phyloP scores from a whole-genome alignment of 1,140 invertebrate genomes.

The Bombus confusus region DNA sequence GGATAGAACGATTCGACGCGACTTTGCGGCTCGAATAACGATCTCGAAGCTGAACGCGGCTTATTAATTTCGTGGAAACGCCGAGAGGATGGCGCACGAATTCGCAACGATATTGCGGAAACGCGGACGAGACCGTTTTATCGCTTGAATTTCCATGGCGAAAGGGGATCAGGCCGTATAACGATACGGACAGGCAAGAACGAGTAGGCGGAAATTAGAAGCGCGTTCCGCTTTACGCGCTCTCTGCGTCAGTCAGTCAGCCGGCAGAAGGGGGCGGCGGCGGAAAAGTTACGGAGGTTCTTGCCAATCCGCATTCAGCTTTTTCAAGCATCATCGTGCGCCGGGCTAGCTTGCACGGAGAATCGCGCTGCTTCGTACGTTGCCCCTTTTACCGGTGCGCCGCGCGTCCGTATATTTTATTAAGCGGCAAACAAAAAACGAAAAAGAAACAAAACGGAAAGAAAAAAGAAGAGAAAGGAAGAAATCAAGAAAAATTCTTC shows the following conservation, averaged over 20 bases:
- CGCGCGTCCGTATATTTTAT: conserved; percentile 30
- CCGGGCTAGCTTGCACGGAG: no score
- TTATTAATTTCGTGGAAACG: conserved; percentile 14
- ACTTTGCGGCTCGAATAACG: not conserved
- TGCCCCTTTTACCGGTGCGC: not conserved
- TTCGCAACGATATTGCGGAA: not conserved
- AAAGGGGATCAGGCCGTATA: conserved; percentile 10
- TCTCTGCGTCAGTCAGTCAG: not conserved
- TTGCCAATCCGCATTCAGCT: conserved; percentile 29
- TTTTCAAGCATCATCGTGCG: conserved; percentile 30
- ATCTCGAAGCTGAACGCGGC: not conserved
- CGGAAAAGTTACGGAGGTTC: conserved; percentile 8
- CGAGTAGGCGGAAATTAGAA: conserved; percentile 35
- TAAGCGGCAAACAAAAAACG: not conserved
- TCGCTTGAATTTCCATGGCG: not conserved
- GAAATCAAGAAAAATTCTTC: not conserved
- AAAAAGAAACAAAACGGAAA: not conserved
- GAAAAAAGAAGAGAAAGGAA: no score
- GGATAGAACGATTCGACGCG: not conserved
- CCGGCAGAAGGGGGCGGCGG: not conserved
- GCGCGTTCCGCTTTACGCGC: conserved; percentile 24
- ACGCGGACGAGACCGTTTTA: not conserved
- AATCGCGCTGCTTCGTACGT: not conserved
- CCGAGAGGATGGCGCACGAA: no score
- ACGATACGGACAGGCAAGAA: not conserved